Percentiles rank a stretch among this genome's conserved stretches.
These are phyloP conservation scores for Bucco capensis DNA, from an alignment of 2,113 vertebrate genomes.

Conservation along the genomic window DNA sequence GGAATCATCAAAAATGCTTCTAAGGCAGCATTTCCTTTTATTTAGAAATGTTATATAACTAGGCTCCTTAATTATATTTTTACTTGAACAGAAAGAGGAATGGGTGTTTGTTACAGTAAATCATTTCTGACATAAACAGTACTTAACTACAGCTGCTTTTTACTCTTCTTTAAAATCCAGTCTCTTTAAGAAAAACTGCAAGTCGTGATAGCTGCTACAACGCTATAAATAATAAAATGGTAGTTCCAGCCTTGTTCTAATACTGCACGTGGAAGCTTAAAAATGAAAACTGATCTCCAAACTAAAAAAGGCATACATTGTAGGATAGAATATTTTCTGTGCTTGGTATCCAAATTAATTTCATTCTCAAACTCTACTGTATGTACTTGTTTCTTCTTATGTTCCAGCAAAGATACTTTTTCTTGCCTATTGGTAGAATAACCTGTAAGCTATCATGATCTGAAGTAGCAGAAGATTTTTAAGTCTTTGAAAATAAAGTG, in stretches of 20 bases:
- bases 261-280: not conserved
- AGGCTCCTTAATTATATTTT: conserved; percentile 9
- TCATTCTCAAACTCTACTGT: not conserved
- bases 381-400: not conserved
- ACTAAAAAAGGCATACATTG: not conserved
- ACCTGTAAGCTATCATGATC: not conserved
- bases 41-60: not conserved
- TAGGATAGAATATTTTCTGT: not conserved
- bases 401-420: not conserved
- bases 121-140: conserved; percentile 20
- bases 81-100: not conserved
- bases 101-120: conserved; percentile 16
- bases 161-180: not conserved
- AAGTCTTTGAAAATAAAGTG: conserved; percentile 55
- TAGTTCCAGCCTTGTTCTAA: not conserved
- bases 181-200: conserved; percentile 9
- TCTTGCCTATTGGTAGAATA: not conserved
- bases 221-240: conserved; percentile 16
- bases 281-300: not conserved
- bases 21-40: not conserved
- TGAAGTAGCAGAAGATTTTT: conserved; percentile 25
- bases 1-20: not conserved
- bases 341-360: not conserved
- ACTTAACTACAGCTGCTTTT: conserved; percentile 14
- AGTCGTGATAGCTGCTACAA: not conserved